Percentiles rank a stretch among this genome's conserved stretches.
phyloP scores from a whole-genome alignment of 2,888 invertebrate genomes.

The Busseola fusca region DNA sequence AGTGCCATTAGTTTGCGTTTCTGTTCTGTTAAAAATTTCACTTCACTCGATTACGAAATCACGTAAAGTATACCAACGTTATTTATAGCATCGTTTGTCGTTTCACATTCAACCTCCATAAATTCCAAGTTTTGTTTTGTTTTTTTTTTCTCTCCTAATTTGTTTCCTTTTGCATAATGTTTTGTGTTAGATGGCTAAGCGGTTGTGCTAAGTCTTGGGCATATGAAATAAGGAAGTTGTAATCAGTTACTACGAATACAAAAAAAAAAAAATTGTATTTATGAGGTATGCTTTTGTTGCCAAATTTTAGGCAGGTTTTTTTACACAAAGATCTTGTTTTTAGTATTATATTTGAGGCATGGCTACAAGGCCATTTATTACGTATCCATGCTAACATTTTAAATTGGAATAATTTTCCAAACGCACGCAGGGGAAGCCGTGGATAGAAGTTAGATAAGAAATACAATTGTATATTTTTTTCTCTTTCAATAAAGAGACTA shows the following conservation, averaged over 20 bases:
- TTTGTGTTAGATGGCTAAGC: conserved; percentile 46
- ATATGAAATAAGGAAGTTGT: conserved; percentile 40
- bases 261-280: too few relatives aligned
- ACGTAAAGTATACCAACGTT: conserved; percentile 60
- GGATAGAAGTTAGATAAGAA: not conserved
- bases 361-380: not conserved
- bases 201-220: conserved; percentile 45
- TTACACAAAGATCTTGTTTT: fast-evolving
- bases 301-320: not conserved
- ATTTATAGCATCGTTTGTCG: conserved; percentile 64
- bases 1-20: conserved; percentile 61
- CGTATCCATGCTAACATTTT: not conserved
- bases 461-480: too few relatives aligned
- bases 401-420: not conserved
- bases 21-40: conserved; percentile 61
- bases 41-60: conserved; percentile 61
- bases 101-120: conserved; percentile 63
- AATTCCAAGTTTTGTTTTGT: conserved; percentile 60
- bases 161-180: conserved; percentile 62
- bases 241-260: too few relatives aligned
- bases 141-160: conserved; percentile 59
- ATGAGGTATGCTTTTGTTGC: not conserved
- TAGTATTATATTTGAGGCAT: not conserved
- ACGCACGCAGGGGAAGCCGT: not conserved
- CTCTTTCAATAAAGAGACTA: not conserved